Evolutionary conservation across 30 jellyfish, hydroid and myxozoan species (phyloP).

Genomic region (Turritopsis dohrnii): DNA sequence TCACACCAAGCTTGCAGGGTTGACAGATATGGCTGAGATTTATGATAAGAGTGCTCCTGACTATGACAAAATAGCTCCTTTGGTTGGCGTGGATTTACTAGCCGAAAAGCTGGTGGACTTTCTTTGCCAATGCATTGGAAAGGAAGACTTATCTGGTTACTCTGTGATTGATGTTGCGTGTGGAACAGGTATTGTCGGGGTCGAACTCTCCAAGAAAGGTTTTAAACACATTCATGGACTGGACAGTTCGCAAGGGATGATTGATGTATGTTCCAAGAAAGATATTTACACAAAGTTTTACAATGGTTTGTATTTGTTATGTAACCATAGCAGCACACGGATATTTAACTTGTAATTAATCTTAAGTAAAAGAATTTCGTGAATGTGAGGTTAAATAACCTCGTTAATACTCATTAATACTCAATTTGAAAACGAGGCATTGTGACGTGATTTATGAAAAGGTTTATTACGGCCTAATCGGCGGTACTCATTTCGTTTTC

Average conservation of each 20-base stretch:
- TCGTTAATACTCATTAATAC: too few species aligned
- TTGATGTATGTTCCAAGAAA: background rate
- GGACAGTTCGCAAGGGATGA: background rate
- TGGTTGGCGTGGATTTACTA: background rate
- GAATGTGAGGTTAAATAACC: too few species aligned
- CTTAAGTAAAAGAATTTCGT: too few species aligned
- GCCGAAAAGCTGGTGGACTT: background rate
- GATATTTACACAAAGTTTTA: background rate
- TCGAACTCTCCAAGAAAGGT: background rate
- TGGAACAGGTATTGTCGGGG: background rate
- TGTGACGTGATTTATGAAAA: too few species aligned
- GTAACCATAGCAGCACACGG: too few species aligned
- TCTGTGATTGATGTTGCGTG: background rate
- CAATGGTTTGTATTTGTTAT: background rate
- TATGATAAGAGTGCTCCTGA: background rate
- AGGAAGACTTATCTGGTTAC: background rate
- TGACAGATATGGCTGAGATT: background rate
- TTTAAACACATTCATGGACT: background rate
- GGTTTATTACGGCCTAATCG: too few species aligned
- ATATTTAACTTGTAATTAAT: too few species aligned
- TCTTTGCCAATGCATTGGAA: background rate
- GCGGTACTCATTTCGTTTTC: too few species aligned
- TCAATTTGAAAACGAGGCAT: too few species aligned
- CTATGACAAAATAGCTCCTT: background rate
- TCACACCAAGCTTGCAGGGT: background rate